Conservation (phyloP, 2,888 invertebrate genomes). For the Arrhopalites spinosus region DNA sequence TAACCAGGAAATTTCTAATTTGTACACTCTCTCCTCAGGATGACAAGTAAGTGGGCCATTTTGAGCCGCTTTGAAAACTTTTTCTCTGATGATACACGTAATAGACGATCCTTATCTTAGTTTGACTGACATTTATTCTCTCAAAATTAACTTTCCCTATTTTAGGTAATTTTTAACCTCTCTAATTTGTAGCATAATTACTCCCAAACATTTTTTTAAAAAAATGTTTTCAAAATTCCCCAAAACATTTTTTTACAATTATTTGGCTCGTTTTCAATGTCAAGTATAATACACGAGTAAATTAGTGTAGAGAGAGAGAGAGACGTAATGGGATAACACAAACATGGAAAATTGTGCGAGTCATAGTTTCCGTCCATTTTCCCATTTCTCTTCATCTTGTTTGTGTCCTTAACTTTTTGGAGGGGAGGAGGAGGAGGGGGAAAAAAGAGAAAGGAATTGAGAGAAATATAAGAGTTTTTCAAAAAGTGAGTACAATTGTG, state of each 20-base stretch:
- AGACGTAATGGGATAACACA: neutral
- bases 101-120: neutral
- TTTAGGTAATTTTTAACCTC: too few species aligned
- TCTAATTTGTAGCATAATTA: too few species aligned
- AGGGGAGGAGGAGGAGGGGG: neutral
- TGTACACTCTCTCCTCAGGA: neutral
- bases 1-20: slow-evolving; percentile 20
- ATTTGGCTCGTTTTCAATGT: neutral
- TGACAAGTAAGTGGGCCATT: neutral
- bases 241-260: neutral
- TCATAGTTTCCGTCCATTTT: neutral
- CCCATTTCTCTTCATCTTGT: slow-evolving; percentile 19
- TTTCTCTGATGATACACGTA: neutral
- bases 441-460: neutral
- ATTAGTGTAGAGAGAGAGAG: neutral
- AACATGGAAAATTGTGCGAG: neutral
- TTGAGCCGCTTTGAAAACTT: neutral
- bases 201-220: neutral
- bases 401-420: neutral
- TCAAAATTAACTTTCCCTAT: too few species aligned
- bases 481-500: neutral
- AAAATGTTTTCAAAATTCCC: neutral
- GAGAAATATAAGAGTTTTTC: neutral
- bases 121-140: neutral
- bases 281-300: neutral